A percentile compares a stretch with the other conserved stretches of the same genome.
Evolutionary conservation across 1,140 invertebrate genomes (phyloP).

Genomic region (Pantala flavescens): DNA sequence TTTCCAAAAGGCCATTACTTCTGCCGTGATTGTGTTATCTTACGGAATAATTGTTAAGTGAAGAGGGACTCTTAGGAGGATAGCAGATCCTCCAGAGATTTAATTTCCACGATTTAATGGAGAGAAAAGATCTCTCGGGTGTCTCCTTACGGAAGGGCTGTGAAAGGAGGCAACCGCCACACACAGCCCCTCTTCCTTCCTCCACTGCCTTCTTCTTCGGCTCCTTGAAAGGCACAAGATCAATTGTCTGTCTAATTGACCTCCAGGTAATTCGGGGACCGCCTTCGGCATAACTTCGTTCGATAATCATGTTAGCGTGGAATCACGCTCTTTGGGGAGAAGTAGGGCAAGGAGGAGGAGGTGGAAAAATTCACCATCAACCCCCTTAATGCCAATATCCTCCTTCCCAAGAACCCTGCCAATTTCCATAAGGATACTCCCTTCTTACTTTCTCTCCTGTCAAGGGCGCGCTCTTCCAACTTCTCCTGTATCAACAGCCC

Average conservation of each 20-base stretch:
- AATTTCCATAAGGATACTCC: too few relatives aligned
- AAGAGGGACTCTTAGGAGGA: too few relatives aligned
- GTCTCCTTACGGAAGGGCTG: not conserved
- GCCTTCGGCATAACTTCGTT: not conserved
- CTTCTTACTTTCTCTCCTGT: too few relatives aligned
- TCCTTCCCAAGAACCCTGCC: too few relatives aligned
- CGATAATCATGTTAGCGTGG: not conserved
- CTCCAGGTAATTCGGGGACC: conserved; percentile 6
- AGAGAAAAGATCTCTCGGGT: not conserved
- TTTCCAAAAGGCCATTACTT: too few relatives aligned
- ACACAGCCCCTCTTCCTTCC: not conserved
- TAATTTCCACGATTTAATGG: not conserved
- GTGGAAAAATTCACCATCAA: not conserved
- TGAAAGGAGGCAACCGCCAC: not conserved
- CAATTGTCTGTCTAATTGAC: conserved; percentile 9
- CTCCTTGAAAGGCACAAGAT: conserved; percentile 8
- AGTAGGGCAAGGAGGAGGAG: not conserved
- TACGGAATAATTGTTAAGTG: too few relatives aligned
- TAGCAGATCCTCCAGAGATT: not conserved
- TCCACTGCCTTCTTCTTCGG: not conserved
- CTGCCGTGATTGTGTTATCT: too few relatives aligned
- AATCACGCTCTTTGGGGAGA: not conserved
- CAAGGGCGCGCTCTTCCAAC: too few relatives aligned
- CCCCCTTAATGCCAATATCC: too few relatives aligned
- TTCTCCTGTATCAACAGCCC: too few relatives aligned